These are phyloP conservation scores for Poliocrania exsul DNA, from an alignment of 2,797 vertebrate genomes.

Conservation along the genomic window DNA sequence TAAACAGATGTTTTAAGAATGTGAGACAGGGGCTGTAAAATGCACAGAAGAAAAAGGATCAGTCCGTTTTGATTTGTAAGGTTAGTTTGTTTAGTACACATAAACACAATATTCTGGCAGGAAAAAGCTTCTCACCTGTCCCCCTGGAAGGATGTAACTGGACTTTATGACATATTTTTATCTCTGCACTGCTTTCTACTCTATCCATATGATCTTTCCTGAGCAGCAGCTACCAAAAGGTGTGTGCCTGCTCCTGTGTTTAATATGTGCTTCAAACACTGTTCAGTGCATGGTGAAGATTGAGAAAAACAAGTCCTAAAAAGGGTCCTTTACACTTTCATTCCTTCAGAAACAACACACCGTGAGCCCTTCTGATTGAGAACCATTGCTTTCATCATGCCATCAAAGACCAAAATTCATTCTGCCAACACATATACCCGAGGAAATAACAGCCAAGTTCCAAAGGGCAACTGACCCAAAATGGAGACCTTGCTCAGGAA, in stretches of 20 bases:
- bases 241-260: not conserved
- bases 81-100: not conserved
- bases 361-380: not conserved
- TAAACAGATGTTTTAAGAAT: slow-evolving; percentile 61
- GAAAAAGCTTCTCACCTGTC: slow-evolving; percentile 16
- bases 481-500: slow-evolving; percentile 98
- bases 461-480: slow-evolving; percentile 83
- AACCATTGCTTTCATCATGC: not conserved
- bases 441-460: not conserved
- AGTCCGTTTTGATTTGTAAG: not conserved
- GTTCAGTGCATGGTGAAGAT: not conserved
- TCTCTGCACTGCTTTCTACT: not conserved
- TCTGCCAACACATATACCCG: not conserved
- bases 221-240: not conserved
- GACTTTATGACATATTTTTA: not conserved
- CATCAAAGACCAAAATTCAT: not conserved
- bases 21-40: slow-evolving; percentile 46
- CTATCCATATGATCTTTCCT: not conserved
- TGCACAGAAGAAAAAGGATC: not conserved
- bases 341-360: not conserved
- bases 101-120: not conserved
- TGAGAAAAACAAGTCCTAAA: not conserved
- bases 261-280: not conserved
- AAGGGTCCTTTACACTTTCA: not conserved
- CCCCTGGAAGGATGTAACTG: not conserved